A percentile compares a stretch with the other conserved stretches of the same genome.
Conservation (phyloP, 2,797 vertebrate species). For the Lutra lutra region DNA sequence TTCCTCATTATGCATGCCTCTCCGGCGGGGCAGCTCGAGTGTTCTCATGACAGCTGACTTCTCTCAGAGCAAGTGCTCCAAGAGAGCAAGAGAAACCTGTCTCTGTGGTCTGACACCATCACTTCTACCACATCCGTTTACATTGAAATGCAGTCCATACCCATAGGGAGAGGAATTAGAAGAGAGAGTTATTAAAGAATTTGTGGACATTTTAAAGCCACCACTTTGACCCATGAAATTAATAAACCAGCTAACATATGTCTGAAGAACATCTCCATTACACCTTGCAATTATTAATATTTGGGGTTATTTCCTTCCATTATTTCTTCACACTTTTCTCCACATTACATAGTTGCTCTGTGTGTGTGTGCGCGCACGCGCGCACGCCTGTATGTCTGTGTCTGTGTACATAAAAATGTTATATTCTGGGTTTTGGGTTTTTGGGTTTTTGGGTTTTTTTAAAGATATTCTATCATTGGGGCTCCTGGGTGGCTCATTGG, state of each 20-base stretch:
- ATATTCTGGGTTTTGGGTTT: background rate
- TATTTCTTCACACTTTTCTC: conserved; percentile 16
- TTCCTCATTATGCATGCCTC: background rate
- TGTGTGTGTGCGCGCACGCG: background rate
- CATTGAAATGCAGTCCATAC: background rate
- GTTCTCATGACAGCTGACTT: background rate
- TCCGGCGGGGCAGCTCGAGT: background rate
- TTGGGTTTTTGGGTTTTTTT: background rate
- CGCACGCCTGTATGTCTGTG: background rate
- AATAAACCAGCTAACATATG: background rate
- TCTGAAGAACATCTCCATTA: background rate
- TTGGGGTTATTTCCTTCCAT: background rate
- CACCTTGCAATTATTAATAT: background rate
- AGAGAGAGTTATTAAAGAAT: background rate
- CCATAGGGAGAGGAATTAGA: background rate
- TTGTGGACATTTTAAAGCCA: background rate
- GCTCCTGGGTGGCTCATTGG: no score
- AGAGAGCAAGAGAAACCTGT: background rate
- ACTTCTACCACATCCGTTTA: background rate
- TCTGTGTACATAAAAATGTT: background rate
- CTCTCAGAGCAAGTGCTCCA: background rate
- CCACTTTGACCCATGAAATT: background rate
- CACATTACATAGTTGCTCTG: background rate
- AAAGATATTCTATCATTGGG: no score
- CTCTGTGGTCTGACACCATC: background rate